These are phyloP conservation scores for Caenorhabditis brenneri DNA, from an alignment of 1,140 invertebrate species.

Conservation along the genomic window DNA sequence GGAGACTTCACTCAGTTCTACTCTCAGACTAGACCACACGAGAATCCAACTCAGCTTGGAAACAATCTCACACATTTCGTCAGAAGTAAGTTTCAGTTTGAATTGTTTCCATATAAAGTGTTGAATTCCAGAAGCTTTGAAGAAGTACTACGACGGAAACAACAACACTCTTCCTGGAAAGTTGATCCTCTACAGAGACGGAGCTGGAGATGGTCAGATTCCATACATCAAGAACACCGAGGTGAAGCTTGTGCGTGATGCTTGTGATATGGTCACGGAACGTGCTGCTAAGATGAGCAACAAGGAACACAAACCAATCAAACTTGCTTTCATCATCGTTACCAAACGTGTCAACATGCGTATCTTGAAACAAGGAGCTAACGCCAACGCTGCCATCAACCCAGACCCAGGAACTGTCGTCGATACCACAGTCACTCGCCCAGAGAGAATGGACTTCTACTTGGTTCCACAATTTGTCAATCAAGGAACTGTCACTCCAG, in stretches of 20 bases:
- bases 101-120: background rate
- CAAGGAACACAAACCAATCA: conserved; percentile 25
- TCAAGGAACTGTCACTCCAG: conserved; percentile 52
- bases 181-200: conserved; percentile 51
- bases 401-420: conserved; percentile 54
- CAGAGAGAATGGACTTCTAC: conserved; percentile 52
- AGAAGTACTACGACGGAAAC: conserved; percentile 44
- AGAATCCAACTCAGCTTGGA: conserved; percentile 51
- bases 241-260: conserved; percentile 47
- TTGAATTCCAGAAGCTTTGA: conserved; percentile 44
- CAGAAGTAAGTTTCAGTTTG: conserved; percentile 21
- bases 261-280: conserved; percentile 26
- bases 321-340: conserved; percentile 49
- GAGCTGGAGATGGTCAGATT: conserved; percentile 55
- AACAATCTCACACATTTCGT: conserved; percentile 49
- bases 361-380: background rate
- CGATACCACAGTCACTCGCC: conserved; percentile 45
- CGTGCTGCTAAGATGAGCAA: background rate
- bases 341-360: conserved; percentile 53
- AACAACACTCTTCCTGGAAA: conserved; percentile 23
- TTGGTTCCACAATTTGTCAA: conserved; percentile 52
- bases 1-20: conserved; percentile 51
- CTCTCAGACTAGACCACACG: conserved; percentile 50
- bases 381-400: background rate
- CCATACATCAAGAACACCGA: conserved; percentile 48